A percentile compares a stretch with the other conserved stretches of the same genome.
Conservation (phyloP, 2,113 vertebrate genomes). For the Patagioenas fasciata region DNA sequence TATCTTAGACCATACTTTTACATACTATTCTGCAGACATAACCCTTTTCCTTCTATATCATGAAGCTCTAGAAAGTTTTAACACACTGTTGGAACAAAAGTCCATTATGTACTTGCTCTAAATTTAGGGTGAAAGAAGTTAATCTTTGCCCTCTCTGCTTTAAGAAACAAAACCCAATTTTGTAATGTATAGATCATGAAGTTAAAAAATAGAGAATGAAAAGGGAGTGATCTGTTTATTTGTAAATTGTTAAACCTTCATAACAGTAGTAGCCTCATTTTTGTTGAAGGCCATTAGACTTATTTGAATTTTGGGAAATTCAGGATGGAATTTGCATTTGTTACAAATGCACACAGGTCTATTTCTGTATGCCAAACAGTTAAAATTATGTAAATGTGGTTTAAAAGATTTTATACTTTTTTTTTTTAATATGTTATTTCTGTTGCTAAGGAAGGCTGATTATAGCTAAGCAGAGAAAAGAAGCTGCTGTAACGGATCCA, state of each 20-base stretch:
- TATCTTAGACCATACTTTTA: not conserved
- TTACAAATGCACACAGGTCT: not conserved
- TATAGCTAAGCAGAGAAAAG: conserved; percentile 67
- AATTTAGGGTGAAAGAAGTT: not conserved
- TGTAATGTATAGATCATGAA: not conserved
- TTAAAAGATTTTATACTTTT: conserved; percentile 3
- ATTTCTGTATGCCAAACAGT: conserved; percentile 37
- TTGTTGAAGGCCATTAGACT: not conserved
- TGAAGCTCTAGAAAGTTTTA: not conserved
- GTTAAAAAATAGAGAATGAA: not conserved
- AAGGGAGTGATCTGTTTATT: not conserved
- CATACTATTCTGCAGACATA: not conserved
- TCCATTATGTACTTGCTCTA: not conserved
- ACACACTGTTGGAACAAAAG: not conserved
- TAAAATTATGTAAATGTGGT: conserved; percentile 38
- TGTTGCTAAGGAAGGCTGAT: conserved; percentile 64
- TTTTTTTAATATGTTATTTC: conserved; percentile 11
- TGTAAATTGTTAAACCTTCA: not conserved
- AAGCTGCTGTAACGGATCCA: conserved; percentile 50
- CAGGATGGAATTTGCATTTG: not conserved
- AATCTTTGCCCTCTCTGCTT: not conserved
- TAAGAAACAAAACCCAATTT: not conserved
- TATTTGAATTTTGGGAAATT: not conserved
- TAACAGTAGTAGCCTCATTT: not conserved
- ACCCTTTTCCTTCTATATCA: not conserved